These are phyloP conservation scores for Diplazon laetatorius DNA, from an alignment of 2,888 invertebrate genomes.

Conservation along the genomic window DNA sequence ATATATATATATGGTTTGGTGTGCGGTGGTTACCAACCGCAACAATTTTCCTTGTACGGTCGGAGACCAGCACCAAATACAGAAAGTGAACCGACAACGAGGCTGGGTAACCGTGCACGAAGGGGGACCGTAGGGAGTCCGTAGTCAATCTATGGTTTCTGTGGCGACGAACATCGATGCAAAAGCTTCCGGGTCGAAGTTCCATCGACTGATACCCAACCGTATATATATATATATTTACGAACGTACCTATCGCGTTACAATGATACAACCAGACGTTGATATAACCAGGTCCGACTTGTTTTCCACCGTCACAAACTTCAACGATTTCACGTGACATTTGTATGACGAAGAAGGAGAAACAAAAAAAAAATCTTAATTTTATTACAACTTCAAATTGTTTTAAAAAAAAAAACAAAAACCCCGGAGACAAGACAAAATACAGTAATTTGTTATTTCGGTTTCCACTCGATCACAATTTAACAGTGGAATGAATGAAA, in stretches of 20 bases:
- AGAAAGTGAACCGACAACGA: constrained; percentile 45
- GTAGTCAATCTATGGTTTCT: constrained; percentile 65
- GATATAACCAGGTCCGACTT: constrained; percentile 28
- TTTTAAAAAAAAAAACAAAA: too few species aligned
- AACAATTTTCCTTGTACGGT: constrained; percentile 60
- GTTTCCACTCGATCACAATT: too few species aligned
- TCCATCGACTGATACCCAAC: constrained; percentile 55
- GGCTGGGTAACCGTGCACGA: constrained; percentile 42
- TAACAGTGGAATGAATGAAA: too few species aligned
- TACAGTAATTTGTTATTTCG: too few species aligned
- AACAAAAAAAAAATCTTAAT: too few species aligned
- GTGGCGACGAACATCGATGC: constrained; percentile 58
- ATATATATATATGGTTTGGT: too few species aligned
- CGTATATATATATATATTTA: neutral
- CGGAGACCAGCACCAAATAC: constrained; percentile 62
- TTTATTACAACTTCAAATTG: too few species aligned
- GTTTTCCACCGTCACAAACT: constrained; percentile 10
- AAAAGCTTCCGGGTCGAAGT: constrained; percentile 65
- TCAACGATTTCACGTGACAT: constrained; percentile 23
- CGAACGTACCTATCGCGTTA: constrained; percentile 63
- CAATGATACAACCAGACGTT: constrained; percentile 46
- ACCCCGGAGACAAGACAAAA: too few species aligned
- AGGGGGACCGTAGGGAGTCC: constrained; percentile 35
- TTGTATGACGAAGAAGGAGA: constrained; percentile 6
- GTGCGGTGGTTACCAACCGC: constrained; percentile 54